Evolutionary conservation across 2,113 vertebrate genomes (phyloP), one percentile per base, ranked within the genome.

Genomic region (Camelus bactrianus): DNA sequence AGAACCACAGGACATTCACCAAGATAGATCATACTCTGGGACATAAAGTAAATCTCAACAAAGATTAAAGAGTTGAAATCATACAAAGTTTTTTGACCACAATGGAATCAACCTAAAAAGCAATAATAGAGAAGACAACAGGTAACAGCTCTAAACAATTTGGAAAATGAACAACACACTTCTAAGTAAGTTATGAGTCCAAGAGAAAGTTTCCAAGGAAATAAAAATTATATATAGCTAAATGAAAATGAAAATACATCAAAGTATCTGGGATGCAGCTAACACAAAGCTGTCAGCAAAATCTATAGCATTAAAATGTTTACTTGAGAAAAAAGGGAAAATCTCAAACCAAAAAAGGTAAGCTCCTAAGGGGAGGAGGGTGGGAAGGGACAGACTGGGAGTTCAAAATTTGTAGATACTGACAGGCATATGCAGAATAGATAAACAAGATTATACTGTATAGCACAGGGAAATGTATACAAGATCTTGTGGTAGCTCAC

Each of bases 201-300:
- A 30, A 73, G 12, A 42, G 5, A 20, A 93, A 87, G 22, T 77
- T 69, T 82, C 35, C 24, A 92, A 93, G 22, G 69, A 75, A 91
- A 79, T 75, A 67, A 22, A 92, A 93, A 87, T 28, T n/a, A n/a
- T 6, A 48, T 1, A 75, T 6, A 60, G 60, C 32, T 89, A 86
- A 92, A 69, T 70, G 13, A 94, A 88, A 81, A 81, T 64, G 15
- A 52, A 92, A 86, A n/a, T 35, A 77, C 8, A 77, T 84, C 87
- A 88, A 77, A 73, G 65, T 54, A 73, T 14, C 10, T 72, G 38
- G 48, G 50, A 58, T 24, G n/a, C 19, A 79, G 54, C 10, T 60
- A 90, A 93, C 28, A 5, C 13, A 72, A 22, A 52, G 8, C 28
- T 28, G 13, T 38, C 13, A 50, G 10, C 13, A 38, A 94, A 72